Percentiles rank a stretch among this genome's conserved stretches.
These are phyloP conservation scores for Heteromormyrus szaboi DNA, from an alignment of 2,797 vertebrate species.

Conservation along the genomic window DNA sequence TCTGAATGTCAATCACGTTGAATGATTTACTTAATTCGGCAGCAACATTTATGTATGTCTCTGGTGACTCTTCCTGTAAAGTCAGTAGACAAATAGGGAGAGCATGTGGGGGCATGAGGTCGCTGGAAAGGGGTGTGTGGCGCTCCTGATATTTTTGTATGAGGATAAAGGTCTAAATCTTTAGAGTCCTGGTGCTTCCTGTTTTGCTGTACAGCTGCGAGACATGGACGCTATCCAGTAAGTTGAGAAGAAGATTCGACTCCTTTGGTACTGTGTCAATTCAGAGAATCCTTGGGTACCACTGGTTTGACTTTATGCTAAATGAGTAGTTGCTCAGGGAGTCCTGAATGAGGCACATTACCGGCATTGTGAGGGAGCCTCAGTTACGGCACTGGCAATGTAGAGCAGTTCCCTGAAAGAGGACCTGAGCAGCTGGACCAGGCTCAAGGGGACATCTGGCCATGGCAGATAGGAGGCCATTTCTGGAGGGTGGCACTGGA, in stretches of 20 bases:
- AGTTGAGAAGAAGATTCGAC: background rate
- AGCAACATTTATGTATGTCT: background rate
- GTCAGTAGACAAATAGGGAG: background rate
- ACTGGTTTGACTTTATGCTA: background rate
- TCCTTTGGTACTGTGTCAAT: background rate
- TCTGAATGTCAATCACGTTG: background rate
- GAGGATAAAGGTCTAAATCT: background rate
- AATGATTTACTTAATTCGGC: background rate
- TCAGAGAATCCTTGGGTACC: background rate
- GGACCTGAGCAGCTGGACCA: background rate
- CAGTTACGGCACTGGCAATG: background rate
- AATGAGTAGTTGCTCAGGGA: background rate
- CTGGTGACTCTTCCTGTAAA: background rate
- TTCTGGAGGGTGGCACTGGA: background rate
- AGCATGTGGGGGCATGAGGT: background rate
- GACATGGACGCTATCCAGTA: no score
- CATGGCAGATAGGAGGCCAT: background rate
- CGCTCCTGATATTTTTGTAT: background rate
- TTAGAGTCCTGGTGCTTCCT: background rate
- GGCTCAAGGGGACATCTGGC: background rate
- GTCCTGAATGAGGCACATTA: background rate
- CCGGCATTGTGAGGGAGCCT: background rate
- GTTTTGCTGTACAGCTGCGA: background rate
- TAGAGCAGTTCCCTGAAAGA: background rate
- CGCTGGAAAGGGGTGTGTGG: background rate